phyloP scores from a whole-genome alignment of 2,113 vertebrate species.

The Apeltes quadracus region DNA sequence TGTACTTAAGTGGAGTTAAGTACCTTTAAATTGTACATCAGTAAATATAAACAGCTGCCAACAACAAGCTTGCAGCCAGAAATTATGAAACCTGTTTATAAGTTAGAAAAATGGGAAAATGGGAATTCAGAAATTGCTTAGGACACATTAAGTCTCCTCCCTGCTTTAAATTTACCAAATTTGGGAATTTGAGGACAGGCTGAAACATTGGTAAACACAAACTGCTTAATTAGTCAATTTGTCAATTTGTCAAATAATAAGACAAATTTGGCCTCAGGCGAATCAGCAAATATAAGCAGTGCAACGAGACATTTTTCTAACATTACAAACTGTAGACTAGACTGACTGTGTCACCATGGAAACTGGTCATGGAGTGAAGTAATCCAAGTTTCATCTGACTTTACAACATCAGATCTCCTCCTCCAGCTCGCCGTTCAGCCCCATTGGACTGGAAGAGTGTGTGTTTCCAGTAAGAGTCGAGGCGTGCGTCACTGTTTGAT shows the following conservation, averaged over 20 bases:
- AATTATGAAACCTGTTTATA: constrained; percentile 14
- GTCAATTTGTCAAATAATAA: constrained; percentile 53
- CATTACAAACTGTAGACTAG: constrained; percentile 48
- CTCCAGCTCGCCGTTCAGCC: constrained; percentile 4
- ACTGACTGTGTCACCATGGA: constrained; percentile 63
- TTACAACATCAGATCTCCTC: constrained; percentile 25
- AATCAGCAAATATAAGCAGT: constrained; percentile 52
- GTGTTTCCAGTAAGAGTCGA: constrained; percentile 47
- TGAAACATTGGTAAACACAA: constrained; percentile 46
- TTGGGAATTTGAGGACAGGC: constrained; percentile 13
- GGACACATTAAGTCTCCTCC: constrained; percentile 5
- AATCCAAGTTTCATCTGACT: constrained; percentile 55
- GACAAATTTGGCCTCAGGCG: constrained; percentile 59
- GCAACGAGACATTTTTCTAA: constrained; percentile 28
- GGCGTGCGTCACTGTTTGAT: constrained; percentile 59
- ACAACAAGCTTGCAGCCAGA: constrained; percentile 30
- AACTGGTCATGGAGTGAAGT: constrained; percentile 53
- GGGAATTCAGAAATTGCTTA: constrained; percentile 17
- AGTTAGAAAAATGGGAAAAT: constrained; percentile 23
- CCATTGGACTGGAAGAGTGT: constrained; percentile 48
- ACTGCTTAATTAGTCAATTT: constrained; percentile 43
- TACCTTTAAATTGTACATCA: background rate
- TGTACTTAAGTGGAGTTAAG: background rate
- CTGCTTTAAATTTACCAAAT: constrained; percentile 24
- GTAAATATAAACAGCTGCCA: background rate